Base-by-base conservation (phyloP, 2,888 invertebrate genomes). In the Phyllotreta cruciferae region DNA sequence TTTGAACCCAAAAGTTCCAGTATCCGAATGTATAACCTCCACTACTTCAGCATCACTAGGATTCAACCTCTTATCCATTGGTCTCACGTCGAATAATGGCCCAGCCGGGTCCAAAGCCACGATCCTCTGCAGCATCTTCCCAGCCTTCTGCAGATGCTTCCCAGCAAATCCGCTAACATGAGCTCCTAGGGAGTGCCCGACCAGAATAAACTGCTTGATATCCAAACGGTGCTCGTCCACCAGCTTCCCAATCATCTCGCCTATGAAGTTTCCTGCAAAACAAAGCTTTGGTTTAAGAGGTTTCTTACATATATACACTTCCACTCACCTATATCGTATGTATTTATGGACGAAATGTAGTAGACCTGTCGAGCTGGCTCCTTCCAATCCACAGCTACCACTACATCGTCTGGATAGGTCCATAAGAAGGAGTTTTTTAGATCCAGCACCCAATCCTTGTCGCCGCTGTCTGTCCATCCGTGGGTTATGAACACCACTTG, bases 91-190 rank as follows among this genome's bases (percentile, higher is more conserved):
- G 50, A 75, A 76, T 8, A 72, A 62, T 5, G 72, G 75, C 24
- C 76, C 77, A 55, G 76, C 77, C n/a, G 77, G 77, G 66, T 77
- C 77, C 7, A 77, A 63, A 6, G 74, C 76, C 14, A 75, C 62
- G 11, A 77, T 73, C 37, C 76, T 71, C 0, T 71, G 70, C 35
- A 77, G 45, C 56, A 67, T 70, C 54, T 70, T 54, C 8, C 71
- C 68, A 11, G 64, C 44, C 42, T 73, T 69, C 34, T 66, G 39
- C 10, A 77, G 66, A 38, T 67, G 68, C 69, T 76, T 76, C 11
- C 75, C 76, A 6, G 72, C 66, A 56, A 73, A 76, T 5, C 77
- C 76, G 9, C 67, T 62, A 9, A 75, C 67, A 58, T 77, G 76
- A 1, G 73, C 76, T 10, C 77, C 77, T 34, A 77, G 57, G 5